Evolutionary conservation across 2,797 vertebrate genomes (phyloP).

Genomic region (Mormyrops attenuatus): DNA sequence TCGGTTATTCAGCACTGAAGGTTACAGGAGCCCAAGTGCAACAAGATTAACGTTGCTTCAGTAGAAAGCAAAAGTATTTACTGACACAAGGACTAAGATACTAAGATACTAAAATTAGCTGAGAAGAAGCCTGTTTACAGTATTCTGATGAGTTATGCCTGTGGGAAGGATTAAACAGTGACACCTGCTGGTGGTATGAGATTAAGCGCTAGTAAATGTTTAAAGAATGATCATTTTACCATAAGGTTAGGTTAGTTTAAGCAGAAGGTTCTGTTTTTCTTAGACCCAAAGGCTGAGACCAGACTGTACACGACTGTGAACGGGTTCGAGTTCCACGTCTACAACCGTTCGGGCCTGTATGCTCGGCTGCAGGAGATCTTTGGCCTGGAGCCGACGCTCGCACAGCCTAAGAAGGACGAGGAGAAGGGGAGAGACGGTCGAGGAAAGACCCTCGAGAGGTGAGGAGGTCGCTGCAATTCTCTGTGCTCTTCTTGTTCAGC

Average conservation of each 20-base stretch:
- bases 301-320: conserved; percentile 92
- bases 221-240: background rate
- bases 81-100: background rate
- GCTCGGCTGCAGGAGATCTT: conserved; percentile 87
- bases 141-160: background rate
- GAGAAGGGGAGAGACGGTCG: conserved; percentile 73
- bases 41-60: background rate
- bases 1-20: background rate
- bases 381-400: conserved; percentile 87
- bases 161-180: background rate
- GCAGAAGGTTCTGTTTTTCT: background rate
- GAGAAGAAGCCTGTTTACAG: background rate
- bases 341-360: conserved; percentile 92
- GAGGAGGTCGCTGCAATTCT: conserved; percentile 2
- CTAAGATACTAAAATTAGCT: background rate
- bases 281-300: conserved; percentile 97
- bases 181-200: background rate
- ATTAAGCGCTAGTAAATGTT: background rate
- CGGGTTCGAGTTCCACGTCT: conserved; percentile 96
- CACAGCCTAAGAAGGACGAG: conserved; percentile 75
- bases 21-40: background rate
- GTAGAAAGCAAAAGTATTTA: background rate
- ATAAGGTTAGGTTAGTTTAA: background rate
- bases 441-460: conserved; percentile 79
- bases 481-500: background rate